phyloP scores from a whole-genome alignment of 2,797 vertebrate species.

The Fistularia commersonii region DNA sequence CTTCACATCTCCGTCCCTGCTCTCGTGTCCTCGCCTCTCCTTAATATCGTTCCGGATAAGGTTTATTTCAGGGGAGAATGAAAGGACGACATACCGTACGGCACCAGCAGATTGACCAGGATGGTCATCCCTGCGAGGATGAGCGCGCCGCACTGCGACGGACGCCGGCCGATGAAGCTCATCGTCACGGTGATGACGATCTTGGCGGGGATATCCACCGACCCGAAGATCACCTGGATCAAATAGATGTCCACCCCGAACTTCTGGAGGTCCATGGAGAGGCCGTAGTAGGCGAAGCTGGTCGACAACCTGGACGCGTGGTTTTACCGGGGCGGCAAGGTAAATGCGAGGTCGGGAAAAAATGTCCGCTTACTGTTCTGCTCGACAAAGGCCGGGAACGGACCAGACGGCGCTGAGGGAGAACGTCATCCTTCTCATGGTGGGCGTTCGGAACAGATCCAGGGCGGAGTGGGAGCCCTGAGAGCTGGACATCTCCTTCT shows the following conservation, averaged over 20 bases:
- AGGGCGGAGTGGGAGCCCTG: conserved; percentile 61
- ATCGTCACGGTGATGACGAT: conserved; percentile 76
- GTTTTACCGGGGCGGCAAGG: too few relatives aligned
- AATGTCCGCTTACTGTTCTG: not conserved
- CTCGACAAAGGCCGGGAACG: conserved; percentile 8
- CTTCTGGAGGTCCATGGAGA: conserved; percentile 88
- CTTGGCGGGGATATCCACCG: conserved; percentile 89
- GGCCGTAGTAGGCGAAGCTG: conserved; percentile 88
- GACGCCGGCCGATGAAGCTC: conserved; percentile 81
- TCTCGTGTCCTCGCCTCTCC: too few relatives aligned
- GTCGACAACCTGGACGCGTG: conserved; percentile 81
- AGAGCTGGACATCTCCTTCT: conserved; percentile 74
- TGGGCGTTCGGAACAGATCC: conserved; percentile 79
- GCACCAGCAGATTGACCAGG: conserved; percentile 81
- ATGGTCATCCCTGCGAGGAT: conserved; percentile 79
- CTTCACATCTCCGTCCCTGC: too few relatives aligned
- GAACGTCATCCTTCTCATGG: conserved; percentile 76
- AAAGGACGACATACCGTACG: conserved; percentile 73
- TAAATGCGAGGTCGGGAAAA: not conserved
- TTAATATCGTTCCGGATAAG: too few relatives aligned
- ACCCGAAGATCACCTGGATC: conserved; percentile 92
- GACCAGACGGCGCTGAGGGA: conserved; percentile 82
- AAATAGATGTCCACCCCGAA: conserved; percentile 89
- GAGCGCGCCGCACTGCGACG: conserved; percentile 77
- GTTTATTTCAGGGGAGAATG: not conserved